Evolutionary conservation across 2,888 invertebrate genomes (phyloP).

Genomic region (Folsomia candida): DNA sequence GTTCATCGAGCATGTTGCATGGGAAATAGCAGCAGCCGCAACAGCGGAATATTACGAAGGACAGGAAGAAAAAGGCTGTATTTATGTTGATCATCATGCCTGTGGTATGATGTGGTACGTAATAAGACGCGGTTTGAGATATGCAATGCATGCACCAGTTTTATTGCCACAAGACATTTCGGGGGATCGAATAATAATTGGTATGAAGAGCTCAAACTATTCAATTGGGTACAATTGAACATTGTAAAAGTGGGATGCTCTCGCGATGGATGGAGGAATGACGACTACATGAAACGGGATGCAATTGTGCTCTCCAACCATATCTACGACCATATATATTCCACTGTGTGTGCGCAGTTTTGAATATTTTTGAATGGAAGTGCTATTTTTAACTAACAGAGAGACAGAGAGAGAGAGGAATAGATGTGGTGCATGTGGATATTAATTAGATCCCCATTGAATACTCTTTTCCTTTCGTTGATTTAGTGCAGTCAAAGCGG

Average conservation of each 20-base stretch:
- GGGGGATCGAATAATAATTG: neutral
- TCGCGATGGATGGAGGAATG: neutral
- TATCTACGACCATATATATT: too few relatives aligned
- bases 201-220: neutral
- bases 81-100: neutral
- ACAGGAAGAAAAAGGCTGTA: neutral
- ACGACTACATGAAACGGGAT: neutral
- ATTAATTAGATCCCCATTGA: slow-evolving; percentile 18
- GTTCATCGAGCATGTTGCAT: neutral
- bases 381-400: neutral
- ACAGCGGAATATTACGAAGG: too few relatives aligned
- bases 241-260: slow-evolving; percentile 1
- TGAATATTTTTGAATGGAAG: neutral
- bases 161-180: neutral
- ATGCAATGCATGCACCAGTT: neutral
- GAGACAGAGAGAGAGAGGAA: neutral
- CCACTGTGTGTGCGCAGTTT: neutral
- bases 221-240: neutral
- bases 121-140: too few relatives aligned
- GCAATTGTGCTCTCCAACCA: neutral
- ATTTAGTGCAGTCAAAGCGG: neutral
- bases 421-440: slow-evolving; percentile 2
- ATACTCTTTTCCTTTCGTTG: slow-evolving; percentile 8
- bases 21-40: too few relatives aligned
- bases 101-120: neutral